A percentile compares a stretch with the other conserved stretches of the same genome.
These are phyloP conservation scores for Tanaodytes sp. DNA, from an alignment of 2,888 invertebrate genomes.

Conservation along the genomic window DNA sequence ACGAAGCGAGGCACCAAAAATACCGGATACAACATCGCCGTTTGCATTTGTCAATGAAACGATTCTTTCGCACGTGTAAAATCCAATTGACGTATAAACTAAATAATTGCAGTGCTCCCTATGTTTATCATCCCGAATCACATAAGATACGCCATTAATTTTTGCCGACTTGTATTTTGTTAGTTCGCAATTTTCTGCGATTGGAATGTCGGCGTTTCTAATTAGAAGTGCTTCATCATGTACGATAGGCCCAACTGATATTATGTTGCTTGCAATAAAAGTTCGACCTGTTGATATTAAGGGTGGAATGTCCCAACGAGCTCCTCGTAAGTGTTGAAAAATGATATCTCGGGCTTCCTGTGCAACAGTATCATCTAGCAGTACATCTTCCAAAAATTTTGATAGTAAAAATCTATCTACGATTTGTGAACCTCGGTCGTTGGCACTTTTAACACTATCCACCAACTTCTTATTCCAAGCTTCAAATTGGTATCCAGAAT, in stretches of 20 bases:
- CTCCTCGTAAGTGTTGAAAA: background rate
- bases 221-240: background rate
- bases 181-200: background rate
- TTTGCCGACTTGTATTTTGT: slow-evolving; percentile 5
- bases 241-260: background rate
- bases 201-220: background rate
- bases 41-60: too few relatives aligned
- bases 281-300: slow-evolving; percentile 3
- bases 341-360: slow-evolving; percentile 2
- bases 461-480: slow-evolving; percentile 12
- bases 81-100: too few relatives aligned
- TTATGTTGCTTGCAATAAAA: background rate
- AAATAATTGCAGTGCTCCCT: too few relatives aligned
- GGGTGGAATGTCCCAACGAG: slow-evolving; percentile 4
- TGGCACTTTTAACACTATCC: slow-evolving; percentile 12
- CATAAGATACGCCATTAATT: too few relatives aligned
- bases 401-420: slow-evolving; percentile 9
- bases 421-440: slow-evolving; percentile 10
- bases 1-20: too few relatives aligned
- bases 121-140: too few relatives aligned
- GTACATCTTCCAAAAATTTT: slow-evolving; percentile 4
- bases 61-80: too few relatives aligned
- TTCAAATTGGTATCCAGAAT: slow-evolving; percentile 24
- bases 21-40: too few relatives aligned
- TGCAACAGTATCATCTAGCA: background rate